Percentiles rank a stretch among this genome's conserved stretches.
Conservation (phyloP, 1,140 invertebrate genomes). For the Aphis gossypii region DNA sequence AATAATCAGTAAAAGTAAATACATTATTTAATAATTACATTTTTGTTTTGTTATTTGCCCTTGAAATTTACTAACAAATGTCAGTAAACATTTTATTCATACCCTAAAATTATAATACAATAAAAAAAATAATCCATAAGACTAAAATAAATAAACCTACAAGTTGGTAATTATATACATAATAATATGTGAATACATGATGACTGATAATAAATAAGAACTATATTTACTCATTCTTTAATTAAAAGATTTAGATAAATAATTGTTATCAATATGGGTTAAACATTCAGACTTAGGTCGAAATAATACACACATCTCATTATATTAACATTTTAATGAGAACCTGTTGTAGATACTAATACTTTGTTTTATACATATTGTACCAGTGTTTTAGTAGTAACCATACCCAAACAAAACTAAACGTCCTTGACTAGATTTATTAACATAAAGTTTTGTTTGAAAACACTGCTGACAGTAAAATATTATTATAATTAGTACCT, state of each 20-base stretch:
- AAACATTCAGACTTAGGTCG: not conserved
- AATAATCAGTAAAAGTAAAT: not conserved
- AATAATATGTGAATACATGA: not conserved
- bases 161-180: not conserved
- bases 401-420: not conserved
- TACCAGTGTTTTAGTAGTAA: not conserved
- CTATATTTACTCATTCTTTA: not conserved
- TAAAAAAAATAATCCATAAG: not conserved
- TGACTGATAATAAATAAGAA: not conserved
- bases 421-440: not conserved
- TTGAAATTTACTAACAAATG: not conserved
- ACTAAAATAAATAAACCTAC: not conserved
- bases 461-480: not conserved
- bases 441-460: not conserved
- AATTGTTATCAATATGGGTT: not conserved
- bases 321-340: not conserved
- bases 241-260: constrained; percentile 1
- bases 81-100: not conserved
- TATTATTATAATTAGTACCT: not conserved
- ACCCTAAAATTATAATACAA: not conserved
- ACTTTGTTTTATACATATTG: not conserved
- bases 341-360: not conserved
- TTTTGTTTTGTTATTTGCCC: not conserved
- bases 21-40: too few species aligned
- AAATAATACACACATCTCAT: constrained; percentile 14